Base-by-base conservation (phyloP, 2,888 invertebrate genomes). In the Xylocampa areola region DNA sequence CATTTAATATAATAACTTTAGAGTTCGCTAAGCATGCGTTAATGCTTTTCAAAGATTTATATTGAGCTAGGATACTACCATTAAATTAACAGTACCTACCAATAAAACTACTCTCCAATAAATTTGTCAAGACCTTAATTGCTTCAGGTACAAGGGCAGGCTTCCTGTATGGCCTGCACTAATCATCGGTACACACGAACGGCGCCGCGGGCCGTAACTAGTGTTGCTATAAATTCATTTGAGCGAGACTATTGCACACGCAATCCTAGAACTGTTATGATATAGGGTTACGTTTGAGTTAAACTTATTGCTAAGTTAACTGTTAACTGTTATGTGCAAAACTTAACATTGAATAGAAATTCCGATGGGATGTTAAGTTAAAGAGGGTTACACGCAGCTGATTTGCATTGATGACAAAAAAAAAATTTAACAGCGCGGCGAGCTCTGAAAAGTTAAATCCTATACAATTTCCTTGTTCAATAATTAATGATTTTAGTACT, bases 141-240 rank as follows among this genome's bases (percentile, higher is more conserved):
- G 66, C 44, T 63, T 27, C 23, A 33, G 49, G 29, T 47, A 44
- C 66, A 57, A 57, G 35, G 25, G 33, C 17, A 50, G 10, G 23
- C 51, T 69, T 68, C 69, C 66, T 65, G 49, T 30, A 45, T 5
- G 37, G 17, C 44, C 14, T 29, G 53, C 13, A 60, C 65, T 65
- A 60, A 68, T 68, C 65, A 54, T 68, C 21, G 41, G 29, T 39
- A 52, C 47, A 59, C 62, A 61, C 70, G 66, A 48, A 53, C 50
- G 33, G 51, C 62, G 57, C 66, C 70, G 57, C 67, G 40, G 70
- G 68, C 67, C 8, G 1, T 21, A 11, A 30, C 57, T 70, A 57
- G 66, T 51, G 36, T 52, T 49, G 66, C 36, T 33, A 57, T 68
- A 68, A 67, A 68, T 58, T 58, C 27, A 62, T 67, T 61, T 41